Conservation (phyloP, 2,888 invertebrate species). For the Cheilosia vernalis region DNA sequence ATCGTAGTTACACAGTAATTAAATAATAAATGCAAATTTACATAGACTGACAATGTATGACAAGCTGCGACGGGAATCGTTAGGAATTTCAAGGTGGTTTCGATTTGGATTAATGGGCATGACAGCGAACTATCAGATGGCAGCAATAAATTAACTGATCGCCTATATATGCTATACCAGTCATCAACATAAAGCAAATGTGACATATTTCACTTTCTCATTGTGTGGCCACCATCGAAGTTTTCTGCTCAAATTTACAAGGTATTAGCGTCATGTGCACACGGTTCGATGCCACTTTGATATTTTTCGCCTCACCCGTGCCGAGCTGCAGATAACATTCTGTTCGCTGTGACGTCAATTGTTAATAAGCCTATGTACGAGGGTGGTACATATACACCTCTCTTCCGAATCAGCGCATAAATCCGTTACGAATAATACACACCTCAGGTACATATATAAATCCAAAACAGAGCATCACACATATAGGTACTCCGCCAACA, state of each 20-base stretch:
- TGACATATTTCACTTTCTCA: too few species aligned
- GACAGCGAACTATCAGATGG: slow-evolving; percentile 2
- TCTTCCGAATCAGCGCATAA: background rate
- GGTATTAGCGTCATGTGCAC: too few species aligned
- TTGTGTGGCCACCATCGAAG: too few species aligned
- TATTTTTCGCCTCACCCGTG: too few species aligned
- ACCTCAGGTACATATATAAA: slow-evolving; percentile 26
- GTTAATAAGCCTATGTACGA: background rate
- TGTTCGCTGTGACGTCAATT: background rate
- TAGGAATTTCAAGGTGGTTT: background rate
- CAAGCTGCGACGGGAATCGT: slow-evolving; percentile 21
- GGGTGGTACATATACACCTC: background rate
- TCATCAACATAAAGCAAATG: too few species aligned
- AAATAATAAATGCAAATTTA: slow-evolving; percentile 58
- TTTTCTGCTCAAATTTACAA: too few species aligned
- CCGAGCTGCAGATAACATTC: background rate
- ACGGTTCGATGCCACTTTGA: too few species aligned
- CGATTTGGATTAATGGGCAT: slow-evolving; percentile 8
- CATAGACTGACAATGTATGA: slow-evolving; percentile 10
- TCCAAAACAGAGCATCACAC: slow-evolving; percentile 33
- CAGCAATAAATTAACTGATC: too few species aligned
- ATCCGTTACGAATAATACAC: slow-evolving; percentile 17
- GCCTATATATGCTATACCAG: too few species aligned
- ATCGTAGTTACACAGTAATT: slow-evolving; percentile 45
- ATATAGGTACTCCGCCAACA: slow-evolving; percentile 27